Base-by-base conservation (phyloP, 1,140 invertebrate genomes). In the Drosophila athabasca region DNA sequence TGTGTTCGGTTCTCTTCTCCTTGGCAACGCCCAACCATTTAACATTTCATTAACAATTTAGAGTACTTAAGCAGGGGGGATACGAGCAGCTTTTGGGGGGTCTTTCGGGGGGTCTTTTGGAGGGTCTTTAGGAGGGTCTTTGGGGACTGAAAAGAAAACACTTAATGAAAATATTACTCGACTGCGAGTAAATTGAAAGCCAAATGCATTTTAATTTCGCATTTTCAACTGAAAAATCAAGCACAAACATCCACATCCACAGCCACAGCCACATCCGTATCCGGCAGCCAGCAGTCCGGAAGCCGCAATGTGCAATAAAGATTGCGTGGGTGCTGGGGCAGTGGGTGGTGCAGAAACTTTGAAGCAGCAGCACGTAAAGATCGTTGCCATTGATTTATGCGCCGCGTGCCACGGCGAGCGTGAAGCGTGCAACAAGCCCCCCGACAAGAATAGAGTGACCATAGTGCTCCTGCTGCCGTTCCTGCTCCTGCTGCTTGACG, bases 301-400 rank as follows among this genome's bases (percentile, higher is more conserved):
- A 87, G 67, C 83, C 83, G 75, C 83, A 88, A 83, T 76, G 76
- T 73, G 83, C 83, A 68, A 88, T 88, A 87, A 87, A 87, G 82
- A 87, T 85, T 70, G 82, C 50, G 46, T 11, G 35, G 59, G 46
- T 65, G 31, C 24, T 26, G 4, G 24, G 29, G 39, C 39, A 29
- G 26, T 29, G 51, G 55, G 49, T 31, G 59, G 26, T 17, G 26
- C 44, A 69, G 35, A 67, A 70, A 70, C 51, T 76, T 76, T 76
- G 52, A 70, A 57, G 72, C 60, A 64, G 83, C 83, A 88, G 83
- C 83, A 88, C 83, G 83, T 88, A 88, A 79, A 79, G 83, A 88
- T 88, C 83, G 83, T 88, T 88, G 70, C 83, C 83, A 88, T 88
- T 88, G 83, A 88, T 88, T 88, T 88, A 88, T 88, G 83, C 79